A percentile compares a stretch with the other conserved stretches of the same genome.
Conservation (phyloP, 1,140 invertebrate species). For the Lepidotrigona ventralis region DNA sequence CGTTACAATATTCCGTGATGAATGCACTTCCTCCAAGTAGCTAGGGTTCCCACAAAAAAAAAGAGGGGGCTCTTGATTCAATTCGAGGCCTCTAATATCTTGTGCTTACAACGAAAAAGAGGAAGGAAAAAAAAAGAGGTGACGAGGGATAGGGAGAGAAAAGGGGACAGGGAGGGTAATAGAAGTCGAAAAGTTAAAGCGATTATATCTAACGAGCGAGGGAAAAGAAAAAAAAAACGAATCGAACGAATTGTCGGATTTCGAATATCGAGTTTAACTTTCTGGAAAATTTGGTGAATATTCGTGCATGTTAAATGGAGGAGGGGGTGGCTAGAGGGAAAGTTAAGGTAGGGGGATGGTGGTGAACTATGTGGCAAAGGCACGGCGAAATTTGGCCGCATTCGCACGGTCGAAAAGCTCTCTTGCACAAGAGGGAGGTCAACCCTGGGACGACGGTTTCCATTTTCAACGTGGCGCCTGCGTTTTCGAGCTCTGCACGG, state of each 20-base stretch:
- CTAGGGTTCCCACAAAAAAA: background rate
- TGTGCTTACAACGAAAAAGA: background rate
- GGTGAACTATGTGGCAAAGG: slow-evolving; percentile 31
- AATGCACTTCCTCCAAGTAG: slow-evolving; percentile 37
- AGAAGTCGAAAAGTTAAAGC: slow-evolving; percentile 35
- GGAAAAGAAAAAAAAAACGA: background rate
- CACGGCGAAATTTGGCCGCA: slow-evolving; percentile 56
- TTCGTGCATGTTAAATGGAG: background rate
- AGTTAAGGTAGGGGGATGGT: background rate
- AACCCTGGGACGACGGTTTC: slow-evolving; percentile 51
- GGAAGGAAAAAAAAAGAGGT: background rate
- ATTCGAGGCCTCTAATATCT: slow-evolving; percentile 14
- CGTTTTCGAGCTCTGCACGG: slow-evolving; percentile 42
- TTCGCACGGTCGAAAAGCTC: slow-evolving; percentile 52
- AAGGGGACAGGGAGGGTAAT: background rate
- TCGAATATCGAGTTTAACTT: slow-evolving; percentile 27
- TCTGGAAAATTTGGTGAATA: slow-evolving; percentile 40
- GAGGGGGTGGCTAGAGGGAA: no score
- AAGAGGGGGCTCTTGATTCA: background rate
- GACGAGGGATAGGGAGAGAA: background rate
- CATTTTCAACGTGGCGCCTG: slow-evolving; percentile 57
- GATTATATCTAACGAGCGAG: background rate
- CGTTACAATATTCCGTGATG: slow-evolving; percentile 12
- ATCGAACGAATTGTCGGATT: background rate
- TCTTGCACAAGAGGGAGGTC: slow-evolving; percentile 37